Base-by-base conservation (phyloP, 2,113 vertebrate species). In the Rostratula benghalensis region DNA sequence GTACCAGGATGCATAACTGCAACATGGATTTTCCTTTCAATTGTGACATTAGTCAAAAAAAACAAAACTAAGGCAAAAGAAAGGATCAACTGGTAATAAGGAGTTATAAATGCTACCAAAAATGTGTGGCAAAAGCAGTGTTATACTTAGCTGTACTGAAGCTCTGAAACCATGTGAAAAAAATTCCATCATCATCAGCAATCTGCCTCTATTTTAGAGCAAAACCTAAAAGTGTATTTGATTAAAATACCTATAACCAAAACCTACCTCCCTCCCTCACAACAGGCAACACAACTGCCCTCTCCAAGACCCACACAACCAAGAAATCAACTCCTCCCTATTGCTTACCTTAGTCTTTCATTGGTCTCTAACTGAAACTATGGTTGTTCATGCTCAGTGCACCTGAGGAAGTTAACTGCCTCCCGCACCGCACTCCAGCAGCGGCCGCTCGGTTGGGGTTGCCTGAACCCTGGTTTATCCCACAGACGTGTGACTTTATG, bases 31-130 rank as follows among this genome's bases (percentile, higher is more conserved):
- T 54, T 83, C 53, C 41, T 63, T 91, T 89, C 78, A 90, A 37
- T 27, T 56, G 37, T 74, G 73, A 61, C 63, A 24, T 37, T 85
- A 83, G 92, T 94, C 92, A 53, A 95, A 78, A 90, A 95, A 78
- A 89, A 75, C 20, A 46, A 18, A 46, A 20, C 60, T 45, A 79
- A 45, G 86, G 67, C 39, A 48, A 68, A 76, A 64, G 50, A 50
- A 45, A 63, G 17, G 53, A 83, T 43, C 60, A 89, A 41, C 24
- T 86, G 27, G n/a, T 53, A 89, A 59, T 41, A 84, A 71, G 65
- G 60, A 93, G 68, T 57, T 92, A 11, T 5, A 64, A 85, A 85
- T 43, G 59, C 21, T 67, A 88, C 33, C 37, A 91, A 85, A 91
- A 95, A 85, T 8, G 6, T 18, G 31, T 87, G 59, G 43, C 54